Base-by-base conservation (phyloP, 2,888 invertebrate species). In the Hybos culiciformis region DNA sequence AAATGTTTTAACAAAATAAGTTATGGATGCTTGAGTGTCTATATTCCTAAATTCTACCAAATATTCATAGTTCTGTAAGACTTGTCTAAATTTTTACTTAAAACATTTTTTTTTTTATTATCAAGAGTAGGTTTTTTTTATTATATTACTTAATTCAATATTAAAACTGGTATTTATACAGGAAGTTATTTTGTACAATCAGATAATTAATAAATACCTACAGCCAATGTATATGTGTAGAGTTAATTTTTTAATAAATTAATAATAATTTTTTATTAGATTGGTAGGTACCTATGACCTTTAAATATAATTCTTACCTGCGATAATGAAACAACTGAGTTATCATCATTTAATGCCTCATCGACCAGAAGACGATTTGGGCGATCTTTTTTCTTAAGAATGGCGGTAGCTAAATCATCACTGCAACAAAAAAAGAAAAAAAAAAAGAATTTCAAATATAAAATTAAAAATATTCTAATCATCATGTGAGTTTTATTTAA, bases 311-410 rank as follows among this genome's bases (percentile, higher is more conserved):
- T 14, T 49, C 52, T 62, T 61, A 86, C 87, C 78, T 96, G 96
- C 53, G 96, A 94, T 49, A 98, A 70, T 21, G 91, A 84, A 49
- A 98, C 93, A 49, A 98, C 96, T 0, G 96, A 97, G 67, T 98
- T 99, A 68, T 98, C 98, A 77, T 99, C 98, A 67, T 92, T 96
- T 56, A 87, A 82, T 24, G 96, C 92, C 68, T 97, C 96, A 63
- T 97, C 98, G 17, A 99, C 97, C 59, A 99, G 77, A 51, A 99
- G 79, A 60, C 98, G 83, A 70, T 99, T 98, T 51, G 97, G 97
- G 65, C 90, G 87, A 67, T 92, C 90, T 72, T 99, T 99, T 62
- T 87, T 90, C 59, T 91, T 87, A 60, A 98, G 75, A 70, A 99
- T 99, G 56, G 98, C 98, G 58, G 97, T 98, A 48, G 97, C 90